Conservation (phyloP, 2,888 invertebrate species). For the Lasioglossum villosulum region DNA sequence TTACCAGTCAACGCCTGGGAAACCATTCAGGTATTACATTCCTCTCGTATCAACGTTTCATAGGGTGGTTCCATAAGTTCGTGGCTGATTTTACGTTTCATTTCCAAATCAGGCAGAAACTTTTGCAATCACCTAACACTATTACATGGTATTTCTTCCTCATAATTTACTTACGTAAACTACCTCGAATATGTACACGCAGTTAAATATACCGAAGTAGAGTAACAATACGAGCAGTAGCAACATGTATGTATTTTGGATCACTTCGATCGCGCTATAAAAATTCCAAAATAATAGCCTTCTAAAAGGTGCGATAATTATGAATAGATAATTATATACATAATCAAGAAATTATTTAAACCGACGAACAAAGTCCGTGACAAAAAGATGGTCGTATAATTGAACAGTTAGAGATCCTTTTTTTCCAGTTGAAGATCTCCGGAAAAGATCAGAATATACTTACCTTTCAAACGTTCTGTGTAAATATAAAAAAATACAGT, state of each 20-base stretch:
- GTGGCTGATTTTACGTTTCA: background rate
- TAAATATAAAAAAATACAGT: background rate
- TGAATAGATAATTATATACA: background rate
- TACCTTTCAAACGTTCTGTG: background rate
- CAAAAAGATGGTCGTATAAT: background rate
- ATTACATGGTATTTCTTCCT: background rate
- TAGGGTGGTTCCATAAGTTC: background rate
- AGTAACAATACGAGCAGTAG: slow-evolving; percentile 39
- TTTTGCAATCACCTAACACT: background rate
- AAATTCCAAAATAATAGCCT: background rate
- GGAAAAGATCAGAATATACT: background rate
- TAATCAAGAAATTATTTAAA: background rate
- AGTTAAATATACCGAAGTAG: slow-evolving; percentile 27
- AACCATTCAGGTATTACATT: background rate
- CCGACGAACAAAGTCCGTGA: too few species aligned
- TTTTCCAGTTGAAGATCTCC: background rate
- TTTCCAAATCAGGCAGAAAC: background rate
- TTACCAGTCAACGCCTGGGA: slow-evolving; percentile 2
- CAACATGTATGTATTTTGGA: slow-evolving; percentile 35
- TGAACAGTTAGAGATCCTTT: background rate
- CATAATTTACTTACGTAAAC: slow-evolving; percentile 36
- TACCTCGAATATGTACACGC: slow-evolving; percentile 36
- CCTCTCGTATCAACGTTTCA: background rate
- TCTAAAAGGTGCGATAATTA: background rate
- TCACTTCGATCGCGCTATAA: slow-evolving; percentile 28